These are phyloP conservation scores for Parapristionchus giblindavisi DNA, from an alignment of 2,888 invertebrate genomes.

Conservation along the genomic window DNA sequence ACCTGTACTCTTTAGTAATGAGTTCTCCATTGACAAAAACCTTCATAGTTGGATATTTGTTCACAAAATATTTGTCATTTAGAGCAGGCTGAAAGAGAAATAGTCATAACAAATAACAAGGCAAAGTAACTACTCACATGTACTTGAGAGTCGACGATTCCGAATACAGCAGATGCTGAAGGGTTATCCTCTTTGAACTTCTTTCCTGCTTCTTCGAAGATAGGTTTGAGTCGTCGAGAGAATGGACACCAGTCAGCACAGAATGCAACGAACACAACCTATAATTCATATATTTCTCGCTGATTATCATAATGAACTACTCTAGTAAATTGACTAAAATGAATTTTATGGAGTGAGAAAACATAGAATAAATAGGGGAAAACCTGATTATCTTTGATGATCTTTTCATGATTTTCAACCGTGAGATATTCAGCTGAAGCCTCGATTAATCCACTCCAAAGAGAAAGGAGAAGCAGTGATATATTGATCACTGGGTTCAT, in stretches of 20 bases:
- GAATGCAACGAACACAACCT: constrained; percentile 96
- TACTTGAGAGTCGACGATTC: constrained; percentile 64
- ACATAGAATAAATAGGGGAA: constrained; percentile 5
- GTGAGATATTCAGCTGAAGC: constrained; percentile 50
- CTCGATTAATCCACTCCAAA: constrained; percentile 39
- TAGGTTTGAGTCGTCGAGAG: constrained; percentile 92
- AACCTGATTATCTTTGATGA: constrained; percentile 62
- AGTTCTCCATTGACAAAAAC: constrained; percentile 77
- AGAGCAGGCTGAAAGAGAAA: constrained; percentile 73
- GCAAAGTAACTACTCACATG: constrained; percentile 46
- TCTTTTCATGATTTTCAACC: constrained; percentile 61
- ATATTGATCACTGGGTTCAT: constrained; percentile 4
- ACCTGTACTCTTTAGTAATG: constrained; percentile 72
- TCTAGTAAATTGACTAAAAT: no score
- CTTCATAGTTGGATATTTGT: constrained; percentile 97
- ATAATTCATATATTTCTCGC: constrained; percentile 18
- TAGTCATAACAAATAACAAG: background rate
- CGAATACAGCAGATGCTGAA: constrained; percentile 59
- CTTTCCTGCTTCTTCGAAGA: constrained; percentile 93
- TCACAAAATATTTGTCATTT: constrained; percentile 92
- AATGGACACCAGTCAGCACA: constrained; percentile 99
- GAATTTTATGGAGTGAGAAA: background rate
- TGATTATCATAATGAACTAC: no score
- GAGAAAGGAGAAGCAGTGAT: constrained; percentile 34
- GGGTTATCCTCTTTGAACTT: constrained; percentile 56